Base-by-base conservation (phyloP, 2,888 invertebrate genomes). In the Hesperia comma region DNA sequence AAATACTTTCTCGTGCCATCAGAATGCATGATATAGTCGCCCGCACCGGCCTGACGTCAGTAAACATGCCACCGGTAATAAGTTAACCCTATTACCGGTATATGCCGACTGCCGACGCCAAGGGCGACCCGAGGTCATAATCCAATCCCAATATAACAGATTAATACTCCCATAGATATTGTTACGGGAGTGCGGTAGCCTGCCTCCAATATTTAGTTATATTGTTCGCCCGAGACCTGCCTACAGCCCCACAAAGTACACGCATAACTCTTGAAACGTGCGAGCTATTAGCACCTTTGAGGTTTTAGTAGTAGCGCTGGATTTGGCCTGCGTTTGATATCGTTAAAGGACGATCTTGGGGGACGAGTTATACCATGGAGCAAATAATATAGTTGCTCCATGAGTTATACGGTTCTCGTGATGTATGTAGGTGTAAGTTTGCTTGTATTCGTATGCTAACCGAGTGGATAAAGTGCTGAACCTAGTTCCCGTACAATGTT, bases 381-480 rank as follows among this genome's bases (percentile, higher is more conserved):
- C n/a, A n/a, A n/a, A n/a, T n/a, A n/a, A n/a, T n/a, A n/a, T n/a
- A n/a, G n/a, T n/a, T n/a, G n/a, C n/a, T n/a, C n/a, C n/a, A n/a
- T n/a, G n/a, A n/a, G n/a, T 0, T 17, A 17, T 56, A 63, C n/a
- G 43, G 10, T 58, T 58, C 56, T n/a, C 12, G 15, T 56, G 46
- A 63, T 63, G 56, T 57, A 57, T 51, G 57, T 63, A 57, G 56
- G 49, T 57, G 57, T 63, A 63, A 56, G 56, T 63, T 63, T 63
- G 63, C 46, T 56, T 55, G 56, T 63, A 49, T 46, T 46, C 19
- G 51, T 21, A 6, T n/a, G 63, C 19, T 63, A 56, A 56, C 51
- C 12, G 51, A 6, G 14, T 51, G 21, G 46, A 49, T 56, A 49
- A 63, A 63, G 63, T 63, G 63, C 46, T 33, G 37, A 56, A 56